Evolutionary conservation across 2,113 vertebrate species (phyloP), one percentile per base, ranked within the genome.

Genomic region (Ochotona princeps): DNA sequence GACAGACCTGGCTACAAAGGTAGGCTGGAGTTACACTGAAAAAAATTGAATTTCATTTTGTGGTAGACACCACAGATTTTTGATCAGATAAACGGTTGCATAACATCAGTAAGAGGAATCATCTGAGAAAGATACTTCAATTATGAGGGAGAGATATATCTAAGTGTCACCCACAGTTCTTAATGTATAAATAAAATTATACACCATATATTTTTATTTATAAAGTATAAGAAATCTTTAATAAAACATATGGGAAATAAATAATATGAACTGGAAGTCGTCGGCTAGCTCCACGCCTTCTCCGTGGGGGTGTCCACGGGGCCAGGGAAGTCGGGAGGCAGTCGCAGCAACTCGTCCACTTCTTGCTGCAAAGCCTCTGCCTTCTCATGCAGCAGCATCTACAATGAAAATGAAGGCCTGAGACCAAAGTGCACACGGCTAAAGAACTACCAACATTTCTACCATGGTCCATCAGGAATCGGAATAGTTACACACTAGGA

Each of bases 381-480:
- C 92, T 99, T 99, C 91, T 99, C 99, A 90, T 97, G 98, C 92
- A 99, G 87, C 11, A 99, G 97, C 99, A 99, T 99, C 99, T 99
- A 76, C 17, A 93, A 83, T 1, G 30, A 76, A 72, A 89, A 92
- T 32, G 21, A 90, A 65, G 79, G n/a, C 3, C 38, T 80, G 88
- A 76, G 32, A 91, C 81, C 79, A 10, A 10, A 97, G 91, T 7
- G 51, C 30, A 7, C 38, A 21, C 15, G 86, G 83, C 74, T 65
- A 70, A 61, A 79, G 78, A 92, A 83, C 0, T 73, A 30, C 78
- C 73, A 87, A 25, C 49, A 87, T 78, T 93, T 95, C 88, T 79
- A 63, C 47, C 38, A 76, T 30, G 23, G 17, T 38, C 65, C 78
- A 51, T 47, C 69, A 72, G 47, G 78, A 25, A 60, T 61, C 47